phyloP scores from a whole-genome alignment of 2,888 invertebrate species.

The Drosophila macrospina region DNA sequence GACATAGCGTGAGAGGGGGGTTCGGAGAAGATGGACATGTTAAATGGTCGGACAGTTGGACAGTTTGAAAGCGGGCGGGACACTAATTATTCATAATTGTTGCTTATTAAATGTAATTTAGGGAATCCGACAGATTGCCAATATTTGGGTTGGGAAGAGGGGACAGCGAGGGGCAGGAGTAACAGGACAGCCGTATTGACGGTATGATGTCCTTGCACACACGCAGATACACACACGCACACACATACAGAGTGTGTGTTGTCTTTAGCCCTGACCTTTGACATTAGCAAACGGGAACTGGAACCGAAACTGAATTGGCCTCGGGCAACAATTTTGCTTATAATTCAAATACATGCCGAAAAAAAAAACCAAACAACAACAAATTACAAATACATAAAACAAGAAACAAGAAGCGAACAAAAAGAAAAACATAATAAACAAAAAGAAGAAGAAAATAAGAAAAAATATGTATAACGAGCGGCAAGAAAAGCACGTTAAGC shows the following conservation, averaged over 20 bases:
- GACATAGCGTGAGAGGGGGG: conserved; percentile 8
- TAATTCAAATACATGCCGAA: conserved; percentile 66
- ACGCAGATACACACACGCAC: conserved; percentile 18
- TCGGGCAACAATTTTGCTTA: conserved; percentile 74
- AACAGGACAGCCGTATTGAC: conserved; percentile 26
- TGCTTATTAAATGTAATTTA: conserved; percentile 69
- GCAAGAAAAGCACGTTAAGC: conserved; percentile 74
- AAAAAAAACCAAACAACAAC: conserved; percentile 24
- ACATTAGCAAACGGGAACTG: conserved; percentile 57
- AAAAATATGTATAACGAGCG: conserved; percentile 47
- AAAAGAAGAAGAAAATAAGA: conserved; percentile 32
- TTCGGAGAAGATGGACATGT: neutral
- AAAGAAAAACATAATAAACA: conserved; percentile 28
- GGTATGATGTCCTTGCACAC: conserved; percentile 55
- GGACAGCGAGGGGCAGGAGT: conserved; percentile 8
- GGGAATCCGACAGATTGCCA: conserved; percentile 53
- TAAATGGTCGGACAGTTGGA: neutral
- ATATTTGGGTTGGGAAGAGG: conserved; percentile 31
- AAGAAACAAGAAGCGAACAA: conserved; percentile 24
- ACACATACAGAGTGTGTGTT: conserved; percentile 5
- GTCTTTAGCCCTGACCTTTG: conserved; percentile 69
- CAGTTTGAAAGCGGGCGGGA: neutral
- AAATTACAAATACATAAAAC: conserved; percentile 33
- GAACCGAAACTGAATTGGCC: conserved; percentile 47
- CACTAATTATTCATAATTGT: conserved; percentile 59